These are phyloP conservation scores for Lethrus apterus DNA, from an alignment of 1,140 invertebrate species.

Conservation along the genomic window DNA sequence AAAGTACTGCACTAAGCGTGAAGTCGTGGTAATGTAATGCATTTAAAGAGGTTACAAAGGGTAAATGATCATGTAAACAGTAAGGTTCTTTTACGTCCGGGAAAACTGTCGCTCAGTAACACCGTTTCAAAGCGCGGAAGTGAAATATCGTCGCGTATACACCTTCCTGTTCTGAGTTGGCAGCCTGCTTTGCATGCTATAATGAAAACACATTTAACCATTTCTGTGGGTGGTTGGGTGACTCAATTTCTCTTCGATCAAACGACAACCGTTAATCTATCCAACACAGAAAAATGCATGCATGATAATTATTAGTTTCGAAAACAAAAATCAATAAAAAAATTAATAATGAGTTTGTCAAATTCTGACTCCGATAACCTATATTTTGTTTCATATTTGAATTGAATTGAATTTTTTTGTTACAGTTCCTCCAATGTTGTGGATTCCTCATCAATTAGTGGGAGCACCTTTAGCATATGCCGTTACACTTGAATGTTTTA, in stretches of 20 bases:
- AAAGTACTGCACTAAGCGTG: constrained; percentile 22
- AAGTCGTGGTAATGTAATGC: constrained; percentile 25
- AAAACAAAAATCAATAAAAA: no score
- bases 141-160: constrained; percentile 25
- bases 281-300: no score
- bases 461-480: constrained; percentile 71
- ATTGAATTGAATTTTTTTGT: no score
- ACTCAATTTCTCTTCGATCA: constrained; percentile 3
- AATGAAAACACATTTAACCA: constrained; percentile 35
- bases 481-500: constrained; percentile 80
- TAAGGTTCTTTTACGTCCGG: constrained; percentile 17
- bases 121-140: constrained; percentile 16
- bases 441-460: constrained; percentile 85
- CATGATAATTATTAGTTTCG: no score
- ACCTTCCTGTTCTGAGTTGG: constrained; percentile 16
- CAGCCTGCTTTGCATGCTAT: constrained; percentile 35
- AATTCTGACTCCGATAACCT: no score
- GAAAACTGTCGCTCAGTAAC: constrained; percentile 20
- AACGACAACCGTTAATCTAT: constrained; percentile 15
- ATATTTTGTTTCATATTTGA: no score
- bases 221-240: constrained; percentile 18
- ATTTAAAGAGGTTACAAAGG: constrained; percentile 31
- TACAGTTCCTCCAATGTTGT: constrained; percentile 82
- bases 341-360: no score
- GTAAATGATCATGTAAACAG: constrained; percentile 32